phyloP scores from a whole-genome alignment of 1,140 invertebrate genomes.

The Drosophila nannoptera region DNA sequence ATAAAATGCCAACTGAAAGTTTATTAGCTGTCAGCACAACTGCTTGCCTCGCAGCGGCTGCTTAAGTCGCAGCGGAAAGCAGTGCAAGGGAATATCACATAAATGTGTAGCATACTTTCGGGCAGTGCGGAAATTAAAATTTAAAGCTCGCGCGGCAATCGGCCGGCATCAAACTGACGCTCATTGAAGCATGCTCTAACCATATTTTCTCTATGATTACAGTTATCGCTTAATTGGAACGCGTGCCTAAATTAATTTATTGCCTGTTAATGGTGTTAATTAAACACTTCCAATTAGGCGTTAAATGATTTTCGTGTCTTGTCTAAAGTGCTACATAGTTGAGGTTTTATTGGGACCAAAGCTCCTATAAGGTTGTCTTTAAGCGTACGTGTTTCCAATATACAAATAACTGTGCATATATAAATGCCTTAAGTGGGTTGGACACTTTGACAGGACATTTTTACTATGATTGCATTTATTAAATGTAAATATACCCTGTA shows the following conservation, averaged over 20 bases:
- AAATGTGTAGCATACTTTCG: neutral
- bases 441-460: no score
- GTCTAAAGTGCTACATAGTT: neutral
- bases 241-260: neutral
- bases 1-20: conserved; percentile 57
- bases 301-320: no score
- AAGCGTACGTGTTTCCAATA: no score
- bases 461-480: conserved; percentile 28
- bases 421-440: no score
- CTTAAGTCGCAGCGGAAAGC: no score
- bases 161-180: no score
- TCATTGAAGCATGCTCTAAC: no score
- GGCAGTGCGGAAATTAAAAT: neutral
- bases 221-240: neutral
- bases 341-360: neutral
- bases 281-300: no score
- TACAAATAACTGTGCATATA: no score
- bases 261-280: neutral
- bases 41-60: neutral
- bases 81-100: neutral
- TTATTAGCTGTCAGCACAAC: conserved; percentile 48
- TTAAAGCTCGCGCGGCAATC: neutral
- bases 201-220: no score
- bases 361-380: no score
- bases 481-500: conserved; percentile 12